Evolutionary conservation across 2,113 vertebrate genomes (phyloP).

Genomic region (Limnothrissa miodon): DNA sequence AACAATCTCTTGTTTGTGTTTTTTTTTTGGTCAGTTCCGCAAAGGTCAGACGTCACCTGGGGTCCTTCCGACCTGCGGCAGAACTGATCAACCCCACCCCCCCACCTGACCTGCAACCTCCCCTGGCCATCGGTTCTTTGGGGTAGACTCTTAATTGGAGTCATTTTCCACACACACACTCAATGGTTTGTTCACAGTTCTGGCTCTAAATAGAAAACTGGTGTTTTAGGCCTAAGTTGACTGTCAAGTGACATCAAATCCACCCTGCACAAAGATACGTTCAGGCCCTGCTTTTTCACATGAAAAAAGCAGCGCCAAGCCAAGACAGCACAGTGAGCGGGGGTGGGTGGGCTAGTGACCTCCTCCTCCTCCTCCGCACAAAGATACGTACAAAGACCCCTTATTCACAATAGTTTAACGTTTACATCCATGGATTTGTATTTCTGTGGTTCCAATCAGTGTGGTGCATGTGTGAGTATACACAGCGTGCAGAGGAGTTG

Average conservation of each 20-base stretch:
- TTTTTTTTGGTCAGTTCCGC: neutral
- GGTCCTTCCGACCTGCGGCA: neutral
- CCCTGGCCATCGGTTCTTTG: neutral
- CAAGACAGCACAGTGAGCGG: too few species aligned
- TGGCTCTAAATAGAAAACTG: too few species aligned
- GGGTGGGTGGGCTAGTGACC: too few species aligned
- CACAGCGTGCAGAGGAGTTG: neutral
- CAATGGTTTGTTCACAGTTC: neutral
- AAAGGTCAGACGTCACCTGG: neutral
- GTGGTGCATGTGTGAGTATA: neutral
- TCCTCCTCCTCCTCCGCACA: too few species aligned
- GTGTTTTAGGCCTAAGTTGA: too few species aligned
- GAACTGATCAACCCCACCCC: neutral
- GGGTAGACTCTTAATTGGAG: too few species aligned
- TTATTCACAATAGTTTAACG: neutral
- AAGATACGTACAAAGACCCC: too few species aligned
- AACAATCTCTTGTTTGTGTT: neutral
- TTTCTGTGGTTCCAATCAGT: neutral
- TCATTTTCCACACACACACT: neutral
- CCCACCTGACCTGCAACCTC: neutral
- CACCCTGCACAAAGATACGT: too few species aligned
- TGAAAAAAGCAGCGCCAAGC: too few species aligned
- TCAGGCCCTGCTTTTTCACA: too few species aligned
- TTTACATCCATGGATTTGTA: neutral
- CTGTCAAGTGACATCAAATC: too few species aligned